Conservation (phyloP, 2,888 invertebrate species). For the Apotomis turbidana region DNA sequence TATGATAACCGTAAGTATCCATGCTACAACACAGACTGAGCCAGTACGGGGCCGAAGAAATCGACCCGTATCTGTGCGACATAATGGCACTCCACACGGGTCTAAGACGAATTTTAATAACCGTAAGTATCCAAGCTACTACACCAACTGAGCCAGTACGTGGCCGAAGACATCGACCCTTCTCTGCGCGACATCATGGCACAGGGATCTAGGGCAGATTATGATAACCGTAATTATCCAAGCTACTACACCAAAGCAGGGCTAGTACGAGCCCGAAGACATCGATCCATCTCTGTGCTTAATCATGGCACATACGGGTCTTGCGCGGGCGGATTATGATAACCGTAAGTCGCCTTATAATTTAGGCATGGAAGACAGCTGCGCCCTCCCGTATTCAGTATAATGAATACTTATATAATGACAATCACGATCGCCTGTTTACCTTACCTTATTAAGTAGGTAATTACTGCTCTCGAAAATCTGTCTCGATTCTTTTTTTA, state of each 20-base stretch:
- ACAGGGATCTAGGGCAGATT: conserved; percentile 94
- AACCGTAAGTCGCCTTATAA: no score
- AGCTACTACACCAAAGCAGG: conserved; percentile 60
- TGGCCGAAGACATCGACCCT: conserved; percentile 93
- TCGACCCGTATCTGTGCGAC: conserved; percentile 93
- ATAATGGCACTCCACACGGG: conserved; percentile 94
- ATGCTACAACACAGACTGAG: conserved; percentile 70
- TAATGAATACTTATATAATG: no score
- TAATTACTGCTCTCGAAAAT: no score
- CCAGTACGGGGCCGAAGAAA: conserved; percentile 93
- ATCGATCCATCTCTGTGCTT: conserved; percentile 95
- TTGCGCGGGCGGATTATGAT: conserved; percentile 90
- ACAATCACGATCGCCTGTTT: no score
- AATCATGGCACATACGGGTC: conserved; percentile 91
- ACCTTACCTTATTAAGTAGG: no score
- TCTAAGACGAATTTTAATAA: conserved; percentile 96
- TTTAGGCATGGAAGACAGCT: no score
- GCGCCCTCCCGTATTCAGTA: no score
- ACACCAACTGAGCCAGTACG: conserved; percentile 86
- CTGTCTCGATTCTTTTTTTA: no score
- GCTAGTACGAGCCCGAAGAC: conserved; percentile 93
- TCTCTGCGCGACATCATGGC: conserved; percentile 93
- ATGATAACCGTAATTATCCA: conserved; percentile 87
- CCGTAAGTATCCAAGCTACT: conserved; percentile 69
- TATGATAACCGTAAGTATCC: conserved; percentile 88